phyloP scores from a whole-genome alignment of 2,797 vertebrate species.

The Fistularia commersonii region DNA sequence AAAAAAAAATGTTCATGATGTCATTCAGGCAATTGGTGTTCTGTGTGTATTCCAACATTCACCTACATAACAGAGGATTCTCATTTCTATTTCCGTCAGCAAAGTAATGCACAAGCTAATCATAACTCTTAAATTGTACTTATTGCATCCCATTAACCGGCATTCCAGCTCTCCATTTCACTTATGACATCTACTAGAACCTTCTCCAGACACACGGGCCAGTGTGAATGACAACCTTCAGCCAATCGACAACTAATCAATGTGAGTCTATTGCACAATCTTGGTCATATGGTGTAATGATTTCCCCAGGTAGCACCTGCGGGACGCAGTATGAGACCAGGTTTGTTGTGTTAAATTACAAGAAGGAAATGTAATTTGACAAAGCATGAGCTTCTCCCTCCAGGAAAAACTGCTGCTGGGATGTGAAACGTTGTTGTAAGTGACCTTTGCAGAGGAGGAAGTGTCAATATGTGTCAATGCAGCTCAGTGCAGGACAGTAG shows the following conservation, averaged over 20 bases:
- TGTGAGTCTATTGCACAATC: conserved; percentile 28
- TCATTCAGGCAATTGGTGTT: too few species aligned
- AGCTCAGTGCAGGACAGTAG: too few species aligned
- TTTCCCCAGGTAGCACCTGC: conserved; percentile 49
- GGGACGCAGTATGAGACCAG: conserved; percentile 33
- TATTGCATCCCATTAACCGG: too few species aligned
- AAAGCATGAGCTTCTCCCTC: conserved; percentile 26
- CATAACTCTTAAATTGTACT: too few species aligned
- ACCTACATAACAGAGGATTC: too few species aligned
- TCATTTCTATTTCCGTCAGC: too few species aligned
- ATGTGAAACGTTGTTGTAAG: conserved; percentile 14
- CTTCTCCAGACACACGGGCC: conserved; percentile 29
- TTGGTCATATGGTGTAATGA: conserved; percentile 43
- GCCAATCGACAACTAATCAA: conserved; percentile 64
- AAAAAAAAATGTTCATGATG: too few species aligned
- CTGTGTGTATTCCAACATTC: too few species aligned
- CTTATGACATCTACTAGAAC: conserved; percentile 26
- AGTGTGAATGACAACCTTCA: conserved; percentile 56
- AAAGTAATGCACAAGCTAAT: too few species aligned
- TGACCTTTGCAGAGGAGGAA: conserved; percentile 39
- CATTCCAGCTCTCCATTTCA: too few species aligned
- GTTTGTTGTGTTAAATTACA: conserved; percentile 46
- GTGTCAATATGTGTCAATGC: background rate
- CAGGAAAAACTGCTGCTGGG: conserved; percentile 17
- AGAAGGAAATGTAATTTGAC: conserved; percentile 56